Evolutionary conservation across 2,113 vertebrate species (phyloP).

Genomic region (Alethe diademata): DNA sequence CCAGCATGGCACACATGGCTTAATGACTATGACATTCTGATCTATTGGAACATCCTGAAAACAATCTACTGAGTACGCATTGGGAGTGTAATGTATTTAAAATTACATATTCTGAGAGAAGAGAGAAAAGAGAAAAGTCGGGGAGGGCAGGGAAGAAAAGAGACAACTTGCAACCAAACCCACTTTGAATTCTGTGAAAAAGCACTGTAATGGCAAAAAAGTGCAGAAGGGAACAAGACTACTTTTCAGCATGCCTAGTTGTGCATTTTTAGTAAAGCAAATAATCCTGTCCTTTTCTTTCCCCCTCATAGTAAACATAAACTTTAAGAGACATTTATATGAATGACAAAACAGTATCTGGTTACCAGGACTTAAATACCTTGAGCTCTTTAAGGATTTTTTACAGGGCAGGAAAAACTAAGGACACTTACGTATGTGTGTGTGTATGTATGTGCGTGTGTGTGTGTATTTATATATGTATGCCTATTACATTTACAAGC

Average conservation of each 20-base stretch:
- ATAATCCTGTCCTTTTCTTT: not conserved
- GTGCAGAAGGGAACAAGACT: not conserved
- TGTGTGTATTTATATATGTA: fast-evolving
- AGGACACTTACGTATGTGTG: not conserved
- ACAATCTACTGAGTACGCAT: not conserved
- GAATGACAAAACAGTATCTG: not conserved
- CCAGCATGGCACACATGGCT: not conserved
- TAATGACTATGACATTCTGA: not conserved
- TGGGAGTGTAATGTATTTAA: not conserved
- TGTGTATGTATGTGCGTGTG: too few species aligned
- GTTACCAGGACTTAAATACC: not conserved
- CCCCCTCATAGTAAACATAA: not conserved
- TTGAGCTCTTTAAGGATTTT: not conserved
- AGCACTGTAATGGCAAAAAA: not conserved
- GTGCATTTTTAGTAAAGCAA: not conserved
- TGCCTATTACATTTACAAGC: not conserved
- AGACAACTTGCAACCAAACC: not conserved
- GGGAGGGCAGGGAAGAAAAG: not conserved
- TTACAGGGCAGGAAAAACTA: not conserved
- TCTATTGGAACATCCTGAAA: not conserved
- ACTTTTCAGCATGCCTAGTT: not conserved
- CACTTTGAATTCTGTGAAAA: not conserved
- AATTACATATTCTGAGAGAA: not conserved
- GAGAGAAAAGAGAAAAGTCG: not conserved
- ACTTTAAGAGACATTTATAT: not conserved